Evolutionary conservation across 2,113 vertebrate genomes (phyloP).

Genomic region (Crotalus tigris): DNA sequence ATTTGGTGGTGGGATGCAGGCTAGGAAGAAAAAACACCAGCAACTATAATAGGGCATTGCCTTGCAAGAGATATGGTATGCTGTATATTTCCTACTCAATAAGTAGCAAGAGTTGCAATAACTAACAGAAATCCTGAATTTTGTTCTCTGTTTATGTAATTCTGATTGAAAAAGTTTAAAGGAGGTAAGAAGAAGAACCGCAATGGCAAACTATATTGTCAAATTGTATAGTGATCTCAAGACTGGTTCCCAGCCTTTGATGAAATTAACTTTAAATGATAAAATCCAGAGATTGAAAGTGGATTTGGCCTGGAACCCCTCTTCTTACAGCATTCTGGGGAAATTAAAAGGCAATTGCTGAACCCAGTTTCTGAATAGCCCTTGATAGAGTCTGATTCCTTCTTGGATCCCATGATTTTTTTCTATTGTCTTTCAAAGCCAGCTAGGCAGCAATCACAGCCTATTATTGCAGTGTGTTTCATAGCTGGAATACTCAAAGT

Average conservation of each 20-base stretch:
- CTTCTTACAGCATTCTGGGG: neutral
- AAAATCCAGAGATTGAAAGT: neutral
- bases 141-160: slow-evolving; percentile 29
- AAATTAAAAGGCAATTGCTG: neutral
- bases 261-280: slow-evolving; percentile 23
- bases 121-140: slow-evolving; percentile 29
- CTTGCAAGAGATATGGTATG: neutral
- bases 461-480: neutral
- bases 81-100: neutral
- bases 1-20: neutral
- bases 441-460: neutral
- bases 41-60: neutral
- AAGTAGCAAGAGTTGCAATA: neutral
- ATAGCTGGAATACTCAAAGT: neutral
- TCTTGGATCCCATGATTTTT: neutral
- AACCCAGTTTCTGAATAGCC: neutral
- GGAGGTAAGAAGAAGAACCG: slow-evolving; percentile 22
- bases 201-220: slow-evolving; percentile 44
- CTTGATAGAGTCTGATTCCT: neutral
- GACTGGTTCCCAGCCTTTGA: slow-evolving; percentile 26
- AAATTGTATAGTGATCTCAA: slow-evolving; percentile 27
- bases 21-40: slow-evolving; percentile 3
- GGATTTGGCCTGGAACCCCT: neutral
- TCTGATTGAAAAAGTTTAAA: fast-evolving
- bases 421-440: neutral